phyloP scores from a whole-genome alignment of 1,140 invertebrate genomes.

The Rhyzopertha dominica region DNA sequence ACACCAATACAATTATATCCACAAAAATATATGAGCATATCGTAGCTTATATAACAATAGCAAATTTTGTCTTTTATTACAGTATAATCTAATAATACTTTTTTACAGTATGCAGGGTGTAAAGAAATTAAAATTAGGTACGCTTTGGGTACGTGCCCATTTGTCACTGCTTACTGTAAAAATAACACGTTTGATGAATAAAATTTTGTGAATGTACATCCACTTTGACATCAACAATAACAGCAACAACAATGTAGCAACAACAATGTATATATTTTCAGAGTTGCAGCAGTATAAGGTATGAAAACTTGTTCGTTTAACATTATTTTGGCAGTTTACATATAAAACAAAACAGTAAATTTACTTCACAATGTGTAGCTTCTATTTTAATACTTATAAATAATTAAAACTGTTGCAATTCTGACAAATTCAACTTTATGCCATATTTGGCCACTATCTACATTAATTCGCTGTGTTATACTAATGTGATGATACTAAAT shows the following conservation, averaged over 20 bases:
- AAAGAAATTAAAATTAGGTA: too few relatives aligned
- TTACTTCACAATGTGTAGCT: neutral
- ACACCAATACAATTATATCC: too few relatives aligned
- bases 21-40: too few relatives aligned
- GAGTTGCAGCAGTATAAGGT: slow-evolving; percentile 30
- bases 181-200: too few relatives aligned
- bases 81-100: too few relatives aligned
- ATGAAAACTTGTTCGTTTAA: too few relatives aligned
- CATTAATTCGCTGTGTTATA: neutral
- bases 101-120: too few relatives aligned
- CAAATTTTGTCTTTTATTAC: too few relatives aligned
- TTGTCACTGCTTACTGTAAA: too few relatives aligned
- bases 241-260: slow-evolving; percentile 41
- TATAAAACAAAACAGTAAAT: neutral
- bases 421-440: neutral
- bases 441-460: neutral
- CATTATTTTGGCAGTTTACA: neutral
- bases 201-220: too few relatives aligned
- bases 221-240: slow-evolving; percentile 41
- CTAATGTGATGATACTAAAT: neutral
- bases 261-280: slow-evolving; percentile 33
- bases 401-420: neutral
- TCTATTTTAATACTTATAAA: neutral
- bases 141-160: too few relatives aligned
- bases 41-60: too few relatives aligned